Evolutionary conservation across 2,888 invertebrate species (phyloP).

Genomic region (Marronus borbonicus): DNA sequence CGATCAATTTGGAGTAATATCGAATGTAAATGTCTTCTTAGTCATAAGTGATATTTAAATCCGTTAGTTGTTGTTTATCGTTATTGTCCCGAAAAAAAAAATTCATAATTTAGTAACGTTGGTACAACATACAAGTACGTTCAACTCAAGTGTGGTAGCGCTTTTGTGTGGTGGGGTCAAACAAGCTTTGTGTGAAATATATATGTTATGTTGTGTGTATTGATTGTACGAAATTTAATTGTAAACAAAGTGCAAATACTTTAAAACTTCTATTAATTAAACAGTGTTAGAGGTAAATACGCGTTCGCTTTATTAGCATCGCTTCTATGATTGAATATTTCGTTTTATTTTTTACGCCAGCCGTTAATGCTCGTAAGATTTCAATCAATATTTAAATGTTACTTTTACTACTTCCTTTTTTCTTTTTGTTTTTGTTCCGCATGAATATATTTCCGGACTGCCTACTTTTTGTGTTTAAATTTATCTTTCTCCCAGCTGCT

Average conservation of each 20-base stretch:
- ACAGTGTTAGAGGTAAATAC: slow-evolving; percentile 33
- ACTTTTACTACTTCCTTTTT: slow-evolving; percentile 21
- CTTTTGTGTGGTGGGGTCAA: slow-evolving; percentile 36
- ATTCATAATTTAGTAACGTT: slow-evolving; percentile 36
- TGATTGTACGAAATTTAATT: slow-evolving; percentile 45
- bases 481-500: background rate
- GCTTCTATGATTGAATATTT: background rate
- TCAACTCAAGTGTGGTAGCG: slow-evolving; percentile 46
- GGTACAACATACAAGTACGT: slow-evolving; percentile 30
- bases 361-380: slow-evolving; percentile 14
- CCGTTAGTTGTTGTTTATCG: background rate
- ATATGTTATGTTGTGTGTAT: slow-evolving; percentile 45
- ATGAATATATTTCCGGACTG: background rate
- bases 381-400: slow-evolving; percentile 34
- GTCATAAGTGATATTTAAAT: background rate
- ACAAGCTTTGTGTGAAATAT: slow-evolving; percentile 41
- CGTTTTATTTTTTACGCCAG: slow-evolving; percentile 21
- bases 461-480: slow-evolving; percentile 10
- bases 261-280: slow-evolving; percentile 30
- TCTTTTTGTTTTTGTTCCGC: slow-evolving; percentile 25
- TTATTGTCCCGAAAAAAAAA: slow-evolving; percentile 34
- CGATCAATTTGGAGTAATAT: background rate
- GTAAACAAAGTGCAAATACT: slow-evolving; percentile 46
- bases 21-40: background rate
- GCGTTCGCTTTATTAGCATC: background rate